A percentile compares a stretch with the other conserved stretches of the same genome.
These are phyloP conservation scores for Arrhopalites spinosus DNA, from an alignment of 2,888 invertebrate genomes.

Conservation along the genomic window DNA sequence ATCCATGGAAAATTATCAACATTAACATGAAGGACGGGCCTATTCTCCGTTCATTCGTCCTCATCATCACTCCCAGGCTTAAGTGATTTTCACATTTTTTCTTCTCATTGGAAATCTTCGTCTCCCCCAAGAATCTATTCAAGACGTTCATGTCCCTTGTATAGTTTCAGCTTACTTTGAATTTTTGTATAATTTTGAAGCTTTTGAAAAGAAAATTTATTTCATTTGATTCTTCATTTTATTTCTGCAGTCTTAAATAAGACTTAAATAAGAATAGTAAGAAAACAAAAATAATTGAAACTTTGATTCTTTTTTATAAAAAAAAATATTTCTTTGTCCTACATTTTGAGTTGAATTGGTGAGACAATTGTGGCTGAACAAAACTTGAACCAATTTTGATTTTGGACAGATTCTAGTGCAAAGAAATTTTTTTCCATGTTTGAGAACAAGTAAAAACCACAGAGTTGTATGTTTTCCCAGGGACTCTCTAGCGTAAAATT, in stretches of 20 bases:
- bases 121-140: not conserved
- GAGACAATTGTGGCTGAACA: too few relatives aligned
- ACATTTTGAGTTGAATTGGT: too few relatives aligned
- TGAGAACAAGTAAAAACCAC: slow-evolving; percentile 26
- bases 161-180: not conserved
- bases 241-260: not conserved
- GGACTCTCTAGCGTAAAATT: slow-evolving; percentile 37
- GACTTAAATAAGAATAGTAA: not conserved
- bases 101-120: not conserved
- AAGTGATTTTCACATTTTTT: not conserved
- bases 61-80: not conserved
- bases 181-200: too few relatives aligned
- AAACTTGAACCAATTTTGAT: too few relatives aligned
- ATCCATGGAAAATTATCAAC: slow-evolving; percentile 34
- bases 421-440: slow-evolving; percentile 13
- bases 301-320: not conserved
- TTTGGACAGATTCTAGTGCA: too few relatives aligned
- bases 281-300: not conserved
- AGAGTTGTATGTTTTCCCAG: slow-evolving; percentile 23
- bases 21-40: slow-evolving; percentile 28
- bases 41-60: not conserved
- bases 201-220: too few relatives aligned
- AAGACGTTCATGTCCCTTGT: not conserved
- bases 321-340: not conserved
- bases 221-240: too few relatives aligned